These are phyloP conservation scores for Emydoidea blandingii DNA, from an alignment of 2,797 vertebrate species.

Conservation along the genomic window DNA sequence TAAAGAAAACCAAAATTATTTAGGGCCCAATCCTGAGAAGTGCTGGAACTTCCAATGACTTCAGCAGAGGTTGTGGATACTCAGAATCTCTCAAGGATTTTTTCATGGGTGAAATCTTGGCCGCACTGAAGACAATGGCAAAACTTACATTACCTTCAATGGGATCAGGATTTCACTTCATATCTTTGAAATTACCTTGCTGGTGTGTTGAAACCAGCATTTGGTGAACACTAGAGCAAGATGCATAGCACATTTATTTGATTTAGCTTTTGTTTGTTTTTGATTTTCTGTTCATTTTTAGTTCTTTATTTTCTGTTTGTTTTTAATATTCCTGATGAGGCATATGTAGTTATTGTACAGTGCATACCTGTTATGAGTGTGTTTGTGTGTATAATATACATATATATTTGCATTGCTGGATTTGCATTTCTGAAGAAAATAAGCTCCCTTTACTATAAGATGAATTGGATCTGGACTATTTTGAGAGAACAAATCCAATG, in stretches of 20 bases:
- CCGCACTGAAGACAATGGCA: not conserved
- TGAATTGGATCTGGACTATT: not conserved
- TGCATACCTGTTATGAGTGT: too few relatives aligned
- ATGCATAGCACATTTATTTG: fast-evolving
- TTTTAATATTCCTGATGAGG: not conserved
- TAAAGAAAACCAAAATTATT: not conserved
- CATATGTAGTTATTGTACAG: not conserved
- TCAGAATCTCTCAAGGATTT: not conserved
- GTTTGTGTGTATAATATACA: too few relatives aligned
- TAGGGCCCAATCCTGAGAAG: not conserved
- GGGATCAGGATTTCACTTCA: not conserved
- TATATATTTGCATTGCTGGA: not conserved
- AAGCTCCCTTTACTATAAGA: not conserved
- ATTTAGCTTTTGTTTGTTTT: not conserved
- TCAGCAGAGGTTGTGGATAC: not conserved
- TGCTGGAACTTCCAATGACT: not conserved
- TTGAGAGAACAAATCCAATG: not conserved
- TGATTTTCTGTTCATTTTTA: not conserved
- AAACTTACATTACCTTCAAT: not conserved
- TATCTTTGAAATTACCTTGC: fast-evolving
- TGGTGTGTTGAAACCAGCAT: not conserved
- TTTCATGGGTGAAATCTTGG: not conserved
- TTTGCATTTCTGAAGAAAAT: not conserved
- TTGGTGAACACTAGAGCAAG: not conserved
- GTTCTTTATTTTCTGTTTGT: not conserved